phyloP scores from a whole-genome alignment of 2,888 invertebrate species.

The Yponomeuta sedellus region DNA sequence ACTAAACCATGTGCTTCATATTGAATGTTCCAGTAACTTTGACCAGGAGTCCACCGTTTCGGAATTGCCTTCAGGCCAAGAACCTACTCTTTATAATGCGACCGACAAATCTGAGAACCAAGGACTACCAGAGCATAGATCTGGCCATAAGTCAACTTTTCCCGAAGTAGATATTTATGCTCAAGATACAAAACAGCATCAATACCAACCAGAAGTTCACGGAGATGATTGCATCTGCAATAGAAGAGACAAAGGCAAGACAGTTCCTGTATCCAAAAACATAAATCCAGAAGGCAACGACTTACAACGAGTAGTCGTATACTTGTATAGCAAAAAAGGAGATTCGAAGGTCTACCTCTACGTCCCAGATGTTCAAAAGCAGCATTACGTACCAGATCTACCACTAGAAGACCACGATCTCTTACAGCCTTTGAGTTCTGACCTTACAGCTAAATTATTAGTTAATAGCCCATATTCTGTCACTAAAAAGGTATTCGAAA shows the following conservation, averaged over 20 bases:
- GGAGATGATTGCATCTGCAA: not conserved
- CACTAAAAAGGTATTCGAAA: constrained; percentile 8
- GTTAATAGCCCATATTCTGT: not conserved
- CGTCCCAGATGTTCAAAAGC: constrained; percentile 41
- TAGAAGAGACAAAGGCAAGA: not conserved
- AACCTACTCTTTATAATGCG: no score
- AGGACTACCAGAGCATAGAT: no score
- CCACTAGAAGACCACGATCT: constrained; percentile 32
- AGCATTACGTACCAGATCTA: constrained; percentile 44
- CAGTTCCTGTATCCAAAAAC: constrained; percentile 26
- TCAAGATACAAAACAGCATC: not conserved
- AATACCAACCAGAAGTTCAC: not conserved
- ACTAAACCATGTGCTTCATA: no score
- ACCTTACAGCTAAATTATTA: not conserved
- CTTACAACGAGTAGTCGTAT: constrained; percentile 44
- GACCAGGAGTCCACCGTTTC: no score
- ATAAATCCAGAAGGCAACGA: constrained; percentile 25
- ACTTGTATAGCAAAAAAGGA: constrained; percentile 36
- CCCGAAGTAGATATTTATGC: not conserved
- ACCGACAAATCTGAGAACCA: no score
- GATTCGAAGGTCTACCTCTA: constrained; percentile 33
- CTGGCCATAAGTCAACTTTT: no score
- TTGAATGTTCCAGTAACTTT: no score
- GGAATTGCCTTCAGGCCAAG: no score
- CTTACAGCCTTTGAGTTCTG: not conserved